Percentiles rank a stretch among this genome's conserved stretches.
Evolutionary conservation across 2,797 vertebrate species (phyloP).

Genomic region (Denticeps clupeoides): DNA sequence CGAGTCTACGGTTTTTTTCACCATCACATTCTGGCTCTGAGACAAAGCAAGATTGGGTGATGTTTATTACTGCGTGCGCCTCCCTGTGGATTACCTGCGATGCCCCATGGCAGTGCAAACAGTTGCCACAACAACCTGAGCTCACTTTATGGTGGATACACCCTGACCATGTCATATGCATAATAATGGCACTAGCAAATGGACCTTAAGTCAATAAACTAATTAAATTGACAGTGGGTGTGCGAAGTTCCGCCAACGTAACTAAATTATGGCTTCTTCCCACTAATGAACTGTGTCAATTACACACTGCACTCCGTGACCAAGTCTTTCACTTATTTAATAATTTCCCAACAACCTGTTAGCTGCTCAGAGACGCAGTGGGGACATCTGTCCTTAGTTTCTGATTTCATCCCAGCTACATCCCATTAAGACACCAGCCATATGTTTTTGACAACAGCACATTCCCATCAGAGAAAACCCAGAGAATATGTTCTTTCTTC

Average conservation of each 20-base stretch:
- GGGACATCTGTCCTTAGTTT: conserved; percentile 28
- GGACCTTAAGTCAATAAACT: too few species aligned
- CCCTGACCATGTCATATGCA: too few species aligned
- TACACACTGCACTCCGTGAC: background rate
- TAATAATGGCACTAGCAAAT: too few species aligned
- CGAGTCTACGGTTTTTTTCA: too few species aligned
- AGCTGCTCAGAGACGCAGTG: background rate
- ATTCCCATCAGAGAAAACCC: conserved; percentile 16
- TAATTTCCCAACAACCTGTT: background rate
- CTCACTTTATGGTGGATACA: background rate
- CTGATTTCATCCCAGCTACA: conserved; percentile 28
- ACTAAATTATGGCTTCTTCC: background rate
- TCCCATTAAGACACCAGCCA: conserved; percentile 24
- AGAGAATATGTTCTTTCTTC: background rate
- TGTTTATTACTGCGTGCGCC: too few species aligned
- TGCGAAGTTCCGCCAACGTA: background rate
- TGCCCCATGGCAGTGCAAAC: background rate
- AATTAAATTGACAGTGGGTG: background rate
- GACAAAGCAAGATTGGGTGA: too few species aligned
- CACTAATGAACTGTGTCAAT: background rate
- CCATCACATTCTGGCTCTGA: too few species aligned
- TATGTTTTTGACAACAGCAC: conserved; percentile 30
- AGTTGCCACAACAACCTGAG: background rate
- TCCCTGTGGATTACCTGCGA: background rate
- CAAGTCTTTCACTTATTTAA: background rate